phyloP scores from a whole-genome alignment of 2,797 vertebrate genomes.

The Microctenopoma stevenorrisi region DNA sequence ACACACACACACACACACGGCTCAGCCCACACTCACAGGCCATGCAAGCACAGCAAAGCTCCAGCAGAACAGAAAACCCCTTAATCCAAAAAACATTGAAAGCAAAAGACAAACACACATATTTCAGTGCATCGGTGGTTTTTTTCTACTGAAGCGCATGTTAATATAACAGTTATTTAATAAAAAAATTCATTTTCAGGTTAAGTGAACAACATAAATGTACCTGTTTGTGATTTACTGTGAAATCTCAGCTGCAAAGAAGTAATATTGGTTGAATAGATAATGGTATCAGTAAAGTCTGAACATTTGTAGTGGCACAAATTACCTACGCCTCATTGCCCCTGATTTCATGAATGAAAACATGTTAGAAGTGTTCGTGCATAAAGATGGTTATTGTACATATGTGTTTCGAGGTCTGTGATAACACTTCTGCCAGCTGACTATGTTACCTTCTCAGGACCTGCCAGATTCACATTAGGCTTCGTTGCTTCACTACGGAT shows the following conservation, averaged over 20 bases:
- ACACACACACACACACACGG: constrained; percentile 32
- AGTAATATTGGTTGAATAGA: neutral
- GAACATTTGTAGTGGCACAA: constrained; percentile 8
- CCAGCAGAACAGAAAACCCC: constrained; percentile 53
- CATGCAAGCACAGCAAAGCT: constrained; percentile 48
- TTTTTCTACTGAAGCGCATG: constrained; percentile 21
- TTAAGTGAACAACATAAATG: constrained; percentile 30
- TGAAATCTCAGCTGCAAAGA: constrained; percentile 21
- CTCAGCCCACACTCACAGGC: constrained; percentile 36
- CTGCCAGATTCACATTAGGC: neutral
- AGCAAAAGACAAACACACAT: constrained; percentile 55
- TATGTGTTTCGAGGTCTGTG: neutral
- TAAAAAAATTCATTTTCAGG: constrained; percentile 16
- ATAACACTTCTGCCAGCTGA: neutral
- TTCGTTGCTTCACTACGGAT: too few relatives aligned
- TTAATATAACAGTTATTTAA: constrained; percentile 26
- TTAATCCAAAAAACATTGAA: constrained; percentile 59
- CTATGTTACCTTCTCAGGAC: neutral
- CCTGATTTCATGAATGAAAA: constrained; percentile 3
- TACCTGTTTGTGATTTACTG: constrained; percentile 31
- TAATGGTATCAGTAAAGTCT: neutral
- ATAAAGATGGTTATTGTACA: constrained; percentile 1
- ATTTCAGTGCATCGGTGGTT: constrained; percentile 28
- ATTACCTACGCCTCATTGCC: constrained; percentile 1
- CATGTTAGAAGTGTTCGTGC: neutral